Evolutionary conservation across 1,140 invertebrate genomes (phyloP).

Genomic region (Linepithema humile): DNA sequence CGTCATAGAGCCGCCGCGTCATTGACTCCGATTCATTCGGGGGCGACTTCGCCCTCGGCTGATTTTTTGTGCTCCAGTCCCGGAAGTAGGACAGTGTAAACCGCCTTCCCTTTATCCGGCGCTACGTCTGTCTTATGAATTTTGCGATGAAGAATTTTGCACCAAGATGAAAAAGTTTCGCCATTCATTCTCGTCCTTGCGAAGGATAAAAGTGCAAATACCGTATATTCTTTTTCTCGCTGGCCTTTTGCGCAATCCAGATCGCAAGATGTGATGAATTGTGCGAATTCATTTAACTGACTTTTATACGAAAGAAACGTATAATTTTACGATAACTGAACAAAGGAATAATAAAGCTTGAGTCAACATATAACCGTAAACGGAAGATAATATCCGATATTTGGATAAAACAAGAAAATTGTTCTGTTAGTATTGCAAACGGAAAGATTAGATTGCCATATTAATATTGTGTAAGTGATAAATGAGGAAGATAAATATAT

Average conservation of each 20-base stretch:
- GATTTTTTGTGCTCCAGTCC: conserved; percentile 63
- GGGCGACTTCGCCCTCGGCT: conserved; percentile 60
- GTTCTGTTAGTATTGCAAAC: neutral
- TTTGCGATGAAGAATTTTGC: conserved; percentile 54
- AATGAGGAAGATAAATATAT: conserved; percentile 12
- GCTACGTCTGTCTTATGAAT: conserved; percentile 70
- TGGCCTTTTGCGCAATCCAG: conserved; percentile 14
- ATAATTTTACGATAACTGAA: neutral
- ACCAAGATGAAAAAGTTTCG: conserved; percentile 68
- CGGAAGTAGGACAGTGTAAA: conserved; percentile 68
- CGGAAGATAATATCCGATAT: neutral
- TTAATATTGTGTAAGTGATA: conserved; percentile 21
- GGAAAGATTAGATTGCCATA: conserved; percentile 1
- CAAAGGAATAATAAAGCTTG: neutral
- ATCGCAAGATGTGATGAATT: conserved; percentile 11
- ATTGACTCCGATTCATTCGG: conserved; percentile 70
- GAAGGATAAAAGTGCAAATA: conserved; percentile 47
- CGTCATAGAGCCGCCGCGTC: conserved; percentile 51
- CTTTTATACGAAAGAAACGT: neutral
- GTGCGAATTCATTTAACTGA: neutral
- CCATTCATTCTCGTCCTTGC: conserved; percentile 41
- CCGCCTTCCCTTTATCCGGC: conserved; percentile 58
- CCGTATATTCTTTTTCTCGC: neutral
- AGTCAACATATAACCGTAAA: neutral
- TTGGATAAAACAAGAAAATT: conserved; percentile 28